Evolutionary conservation across 37 sponge, comb jelly and placozoan species (phyloP).

Genomic region (Spongilla lacustris): DNA sequence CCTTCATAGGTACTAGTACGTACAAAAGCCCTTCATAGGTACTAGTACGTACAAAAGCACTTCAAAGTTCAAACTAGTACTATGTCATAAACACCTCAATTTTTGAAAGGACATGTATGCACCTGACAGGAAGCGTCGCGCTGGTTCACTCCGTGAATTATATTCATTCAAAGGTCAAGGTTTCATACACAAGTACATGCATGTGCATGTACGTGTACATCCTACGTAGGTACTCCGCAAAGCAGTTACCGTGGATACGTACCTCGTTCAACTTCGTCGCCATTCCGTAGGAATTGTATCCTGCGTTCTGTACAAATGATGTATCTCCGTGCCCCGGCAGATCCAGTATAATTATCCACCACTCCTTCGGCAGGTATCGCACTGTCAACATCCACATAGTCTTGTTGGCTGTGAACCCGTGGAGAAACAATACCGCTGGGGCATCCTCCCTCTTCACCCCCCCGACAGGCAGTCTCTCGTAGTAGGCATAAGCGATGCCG

Average conservation of each 20-base stretch:
- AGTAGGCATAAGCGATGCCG: slow-evolving; percentile 44
- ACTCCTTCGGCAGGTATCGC: slow-evolving; percentile 43
- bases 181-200: too few relatives aligned
- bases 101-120: too few relatives aligned
- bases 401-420: slow-evolving; percentile 69
- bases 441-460: not conserved
- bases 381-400: slow-evolving; percentile 47
- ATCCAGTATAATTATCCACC: slow-evolving; percentile 70
- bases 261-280: slow-evolving; percentile 59
- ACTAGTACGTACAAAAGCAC: too few relatives aligned
- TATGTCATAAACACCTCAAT: too few relatives aligned
- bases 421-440: slow-evolving; percentile 62
- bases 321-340: slow-evolving; percentile 80
- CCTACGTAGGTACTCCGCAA: too few relatives aligned
- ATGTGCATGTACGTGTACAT: too few relatives aligned
- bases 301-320: slow-evolving; percentile 8
- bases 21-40: too few relatives aligned
- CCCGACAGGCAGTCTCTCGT: slow-evolving; percentile 24
- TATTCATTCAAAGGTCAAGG: too few relatives aligned
- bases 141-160: too few relatives aligned
- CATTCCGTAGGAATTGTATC: slow-evolving; percentile 42
- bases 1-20: too few relatives aligned
- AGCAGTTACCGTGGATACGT: not conserved
- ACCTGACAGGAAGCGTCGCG: too few relatives aligned
- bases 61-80: too few relatives aligned